Percentiles rank a stretch among this genome's conserved stretches.
phyloP scores from a whole-genome alignment of 2,113 vertebrate genomes.

The Serinus canaria region DNA sequence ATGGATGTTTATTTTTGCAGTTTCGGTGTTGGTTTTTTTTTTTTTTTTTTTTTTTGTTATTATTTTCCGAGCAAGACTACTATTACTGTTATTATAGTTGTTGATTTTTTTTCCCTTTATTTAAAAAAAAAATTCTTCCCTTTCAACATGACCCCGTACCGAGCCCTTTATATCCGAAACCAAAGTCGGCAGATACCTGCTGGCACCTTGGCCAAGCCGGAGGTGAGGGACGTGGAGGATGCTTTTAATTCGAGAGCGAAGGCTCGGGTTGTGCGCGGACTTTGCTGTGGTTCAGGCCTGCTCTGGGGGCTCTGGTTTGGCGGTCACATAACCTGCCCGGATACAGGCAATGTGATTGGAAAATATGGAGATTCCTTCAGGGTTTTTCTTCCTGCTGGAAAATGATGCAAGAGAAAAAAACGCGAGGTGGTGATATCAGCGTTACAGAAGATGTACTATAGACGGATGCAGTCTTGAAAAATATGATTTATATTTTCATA shows the following conservation, averaged over 20 bases:
- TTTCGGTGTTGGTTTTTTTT: neutral
- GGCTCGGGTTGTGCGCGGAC: neutral
- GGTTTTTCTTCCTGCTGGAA: constrained; percentile 8
- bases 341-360: neutral
- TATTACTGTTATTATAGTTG: neutral
- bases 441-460: neutral
- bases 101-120: accelerated
- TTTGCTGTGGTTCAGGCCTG: constrained; percentile 47
- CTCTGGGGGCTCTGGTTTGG: neutral
- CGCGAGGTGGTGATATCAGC: neutral
- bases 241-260: constrained; percentile 50
- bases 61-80: neutral
- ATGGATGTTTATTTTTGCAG: neutral
- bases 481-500: neutral
- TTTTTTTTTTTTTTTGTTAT: neutral
- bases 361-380: constrained; percentile 43
- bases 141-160: neutral
- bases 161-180: constrained; percentile 16
- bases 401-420: neutral
- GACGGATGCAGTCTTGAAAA: neutral
- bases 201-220: neutral
- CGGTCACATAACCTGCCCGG: constrained; percentile 9
- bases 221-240: constrained; percentile 37
- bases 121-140: neutral
- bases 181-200: constrained; percentile 5